Percentiles rank a stretch among this genome's conserved stretches.
phyloP scores from a whole-genome alignment of 2,113 vertebrate species.

The Sphyrna mokarran region DNA sequence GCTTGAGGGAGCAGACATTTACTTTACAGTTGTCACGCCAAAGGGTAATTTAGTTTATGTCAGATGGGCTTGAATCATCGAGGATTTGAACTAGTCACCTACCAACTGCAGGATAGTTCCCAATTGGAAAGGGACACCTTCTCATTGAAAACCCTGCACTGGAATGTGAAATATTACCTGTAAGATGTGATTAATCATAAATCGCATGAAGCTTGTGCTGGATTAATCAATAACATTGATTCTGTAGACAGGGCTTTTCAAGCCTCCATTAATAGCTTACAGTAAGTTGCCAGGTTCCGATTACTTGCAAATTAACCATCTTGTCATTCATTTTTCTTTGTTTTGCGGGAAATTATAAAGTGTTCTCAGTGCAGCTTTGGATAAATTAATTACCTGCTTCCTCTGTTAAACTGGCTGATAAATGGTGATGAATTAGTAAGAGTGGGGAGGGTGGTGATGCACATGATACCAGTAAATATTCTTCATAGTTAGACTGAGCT shows the following conservation, averaged over 20 bases:
- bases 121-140: neutral
- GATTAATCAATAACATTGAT: conserved; percentile 35
- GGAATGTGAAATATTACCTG: neutral
- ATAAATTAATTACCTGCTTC: conserved; percentile 5
- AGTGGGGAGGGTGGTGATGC: neutral
- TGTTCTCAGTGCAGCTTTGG: neutral
- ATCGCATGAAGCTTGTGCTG: conserved; percentile 8
- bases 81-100: neutral
- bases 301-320: conserved; percentile 27
- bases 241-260: conserved; percentile 9
- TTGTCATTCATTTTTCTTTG: conserved; percentile 8
- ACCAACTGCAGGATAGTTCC: neutral
- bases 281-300: conserved; percentile 22
- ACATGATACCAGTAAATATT: too few species aligned
- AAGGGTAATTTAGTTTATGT: neutral
- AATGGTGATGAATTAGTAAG: neutral
- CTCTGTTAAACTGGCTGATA: neutral
- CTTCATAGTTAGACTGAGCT: neutral
- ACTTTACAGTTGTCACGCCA: neutral
- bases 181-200: conserved; percentile 7
- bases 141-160: neutral
- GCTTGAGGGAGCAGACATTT: neutral
- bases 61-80: neutral
- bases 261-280: conserved; percentile 15
- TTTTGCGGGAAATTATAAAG: neutral